A percentile compares a stretch with the other conserved stretches of the same genome.
Conservation (phyloP, 2,113 vertebrate species). For the Gavialis gangeticus region DNA sequence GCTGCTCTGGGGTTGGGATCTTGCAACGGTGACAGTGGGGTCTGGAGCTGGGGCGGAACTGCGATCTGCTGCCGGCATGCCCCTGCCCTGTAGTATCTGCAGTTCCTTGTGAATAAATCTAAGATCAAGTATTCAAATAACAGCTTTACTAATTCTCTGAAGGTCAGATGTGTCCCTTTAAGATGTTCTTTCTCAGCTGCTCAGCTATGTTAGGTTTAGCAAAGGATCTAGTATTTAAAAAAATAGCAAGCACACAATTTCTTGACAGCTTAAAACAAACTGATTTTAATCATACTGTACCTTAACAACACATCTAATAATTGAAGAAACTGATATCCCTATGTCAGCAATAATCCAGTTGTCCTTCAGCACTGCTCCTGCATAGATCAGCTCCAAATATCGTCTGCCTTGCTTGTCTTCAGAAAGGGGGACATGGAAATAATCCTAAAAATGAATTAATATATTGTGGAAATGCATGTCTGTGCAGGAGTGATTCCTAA, state of each 20-base stretch:
- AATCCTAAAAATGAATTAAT: conserved; percentile 68
- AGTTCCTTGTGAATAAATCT: not conserved
- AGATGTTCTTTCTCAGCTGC: not conserved
- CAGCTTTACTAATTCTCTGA: not conserved
- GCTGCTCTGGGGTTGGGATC: no score
- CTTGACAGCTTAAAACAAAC: not conserved
- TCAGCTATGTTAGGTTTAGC: not conserved
- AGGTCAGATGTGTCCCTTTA: not conserved
- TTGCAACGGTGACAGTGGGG: no score
- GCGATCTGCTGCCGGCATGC: not conserved
- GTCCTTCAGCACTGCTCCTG: conserved; percentile 80
- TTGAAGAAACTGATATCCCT: conserved; percentile 78
- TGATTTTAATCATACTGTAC: conserved; percentile 57
- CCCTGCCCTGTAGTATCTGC: not conserved
- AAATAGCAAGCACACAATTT: not conserved
- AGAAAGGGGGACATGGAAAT: conserved; percentile 78
- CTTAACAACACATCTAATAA: conserved; percentile 81
- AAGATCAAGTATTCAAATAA: not conserved
- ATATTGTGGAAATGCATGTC: not conserved
- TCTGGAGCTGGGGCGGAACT: no score
- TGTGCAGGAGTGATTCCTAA: not conserved
- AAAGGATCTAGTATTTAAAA: not conserved
- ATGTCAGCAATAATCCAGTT: conserved; percentile 81
- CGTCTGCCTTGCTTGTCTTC: conserved; percentile 71
- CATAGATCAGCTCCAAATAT: conserved; percentile 78